Conservation (phyloP, 1,140 invertebrate genomes). For the Tetramorium simillimum region DNA sequence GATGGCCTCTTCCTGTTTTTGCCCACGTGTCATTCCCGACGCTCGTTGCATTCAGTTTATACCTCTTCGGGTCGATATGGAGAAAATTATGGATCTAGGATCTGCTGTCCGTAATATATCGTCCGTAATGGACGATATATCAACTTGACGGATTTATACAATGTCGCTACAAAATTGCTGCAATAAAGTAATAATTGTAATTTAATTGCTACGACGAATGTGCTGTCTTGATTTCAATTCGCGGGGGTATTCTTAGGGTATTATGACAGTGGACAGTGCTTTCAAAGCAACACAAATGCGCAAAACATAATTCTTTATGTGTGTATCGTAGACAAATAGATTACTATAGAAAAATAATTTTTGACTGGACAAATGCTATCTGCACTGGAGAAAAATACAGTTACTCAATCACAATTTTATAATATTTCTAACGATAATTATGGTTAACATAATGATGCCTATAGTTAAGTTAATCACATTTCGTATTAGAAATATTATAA, state of each 20-base stretch:
- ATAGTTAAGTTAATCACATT: too few species aligned
- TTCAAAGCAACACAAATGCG: not conserved
- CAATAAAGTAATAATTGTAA: constrained; percentile 6
- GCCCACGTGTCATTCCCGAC: not conserved
- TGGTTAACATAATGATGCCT: too few species aligned
- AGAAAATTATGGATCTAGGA: constrained; percentile 1
- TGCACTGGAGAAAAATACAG: too few species aligned
- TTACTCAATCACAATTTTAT: too few species aligned
- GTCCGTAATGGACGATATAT: not conserved
- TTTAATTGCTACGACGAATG: not conserved
- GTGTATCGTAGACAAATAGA: too few species aligned
- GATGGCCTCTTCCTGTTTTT: constrained; percentile 35
- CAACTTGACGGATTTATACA: not conserved
- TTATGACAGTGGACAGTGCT: not conserved
- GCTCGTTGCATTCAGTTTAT: not conserved
- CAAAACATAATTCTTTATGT: not conserved
- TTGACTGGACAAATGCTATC: too few species aligned
- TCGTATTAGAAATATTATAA: too few species aligned
- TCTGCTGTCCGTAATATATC: not conserved
- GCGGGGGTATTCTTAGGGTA: not conserved
- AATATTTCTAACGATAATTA: too few species aligned
- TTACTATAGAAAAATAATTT: too few species aligned
- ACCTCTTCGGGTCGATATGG: not conserved
- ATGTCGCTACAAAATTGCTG: not conserved
- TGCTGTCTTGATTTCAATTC: not conserved